Evolutionary conservation across 2,113 vertebrate species (phyloP), one percentile per base, ranked within the genome.

Genomic region (Burhinus oedicnemus): DNA sequence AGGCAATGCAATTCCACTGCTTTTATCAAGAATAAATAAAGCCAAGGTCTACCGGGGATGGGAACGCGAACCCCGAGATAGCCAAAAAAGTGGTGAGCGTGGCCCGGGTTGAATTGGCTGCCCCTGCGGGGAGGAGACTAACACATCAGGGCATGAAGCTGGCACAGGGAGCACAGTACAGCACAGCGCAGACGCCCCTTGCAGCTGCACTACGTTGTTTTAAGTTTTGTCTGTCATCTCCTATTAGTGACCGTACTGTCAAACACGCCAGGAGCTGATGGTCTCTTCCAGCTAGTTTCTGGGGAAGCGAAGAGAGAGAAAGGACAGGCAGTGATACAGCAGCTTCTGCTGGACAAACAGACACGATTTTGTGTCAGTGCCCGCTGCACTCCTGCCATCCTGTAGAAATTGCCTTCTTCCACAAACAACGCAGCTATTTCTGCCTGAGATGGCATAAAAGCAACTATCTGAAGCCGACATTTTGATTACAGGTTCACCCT

Each of bases 21-120:
- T 90, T 97, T 97, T 96, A 97, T 98, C 97, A 90, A 83, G 47
- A 95, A 84, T 47, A 97, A 97, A 97, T 45, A 97, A 89, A 94
- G 60, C 91, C 97, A 98, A 97, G 92, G 96, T 97, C 96, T 89
- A 51, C 76, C 70, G 54, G 26, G 75, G 77, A 68, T 5, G 64
- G 87, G 57, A 89, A 84, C 12, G 6, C 0, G 0, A 77, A 84
- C 18, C 51, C 18, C 3, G 20, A 38, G 64, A 86, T 47, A 91
- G 89, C 26, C 49, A 83, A 74, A 57, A 60, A 21, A 44, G n/a
- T 4, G 12, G 34, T 13, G 42, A 72, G 57, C 1, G 1, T 1
- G 2, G 34, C 36, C 25, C 2, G 1, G 34, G 0, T 3, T 12
- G 45, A 84, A 95, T 84, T 97, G 96, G 95, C 51, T 87, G 83